phyloP scores from a whole-genome alignment of 2,113 vertebrate species.

The Xiphorhynchus elegans region DNA sequence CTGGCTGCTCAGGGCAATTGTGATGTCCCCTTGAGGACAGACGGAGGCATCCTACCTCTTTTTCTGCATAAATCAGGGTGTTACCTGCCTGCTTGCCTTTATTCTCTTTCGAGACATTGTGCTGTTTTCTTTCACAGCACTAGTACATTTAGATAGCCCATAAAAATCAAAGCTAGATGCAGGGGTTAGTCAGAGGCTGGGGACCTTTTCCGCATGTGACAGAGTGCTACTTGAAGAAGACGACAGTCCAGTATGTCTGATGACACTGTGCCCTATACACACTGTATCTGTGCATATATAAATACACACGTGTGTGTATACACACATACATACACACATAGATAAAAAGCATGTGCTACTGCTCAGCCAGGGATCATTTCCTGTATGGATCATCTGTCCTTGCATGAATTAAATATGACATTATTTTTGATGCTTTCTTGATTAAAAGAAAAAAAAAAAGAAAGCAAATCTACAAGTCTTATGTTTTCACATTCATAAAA shows the following conservation, averaged over 20 bases:
- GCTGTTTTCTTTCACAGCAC: not conserved
- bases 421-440: not conserved
- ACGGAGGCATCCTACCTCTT: not conserved
- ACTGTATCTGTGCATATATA: not conserved
- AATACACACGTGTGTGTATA: not conserved
- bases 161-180: not conserved
- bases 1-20: not conserved
- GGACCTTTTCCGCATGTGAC: not conserved
- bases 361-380: not conserved
- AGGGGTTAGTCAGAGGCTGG: not conserved
- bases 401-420: not conserved
- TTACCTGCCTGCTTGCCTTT: not conserved
- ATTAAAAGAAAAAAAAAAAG: not conserved
- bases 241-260: not conserved
- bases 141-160: not conserved
- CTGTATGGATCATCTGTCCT: not conserved
- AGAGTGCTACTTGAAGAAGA: not conserved
- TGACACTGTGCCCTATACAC: not conserved
- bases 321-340: not conserved
- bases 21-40: not conserved
- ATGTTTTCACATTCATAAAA: not conserved
- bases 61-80: not conserved
- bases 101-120: not conserved
- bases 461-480: not conserved
- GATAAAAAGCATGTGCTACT: not conserved